A percentile compares a stretch with the other conserved stretches of the same genome.
These are phyloP conservation scores for Dendrolimus houi DNA, from an alignment of 2,888 invertebrate genomes.

Conservation along the genomic window DNA sequence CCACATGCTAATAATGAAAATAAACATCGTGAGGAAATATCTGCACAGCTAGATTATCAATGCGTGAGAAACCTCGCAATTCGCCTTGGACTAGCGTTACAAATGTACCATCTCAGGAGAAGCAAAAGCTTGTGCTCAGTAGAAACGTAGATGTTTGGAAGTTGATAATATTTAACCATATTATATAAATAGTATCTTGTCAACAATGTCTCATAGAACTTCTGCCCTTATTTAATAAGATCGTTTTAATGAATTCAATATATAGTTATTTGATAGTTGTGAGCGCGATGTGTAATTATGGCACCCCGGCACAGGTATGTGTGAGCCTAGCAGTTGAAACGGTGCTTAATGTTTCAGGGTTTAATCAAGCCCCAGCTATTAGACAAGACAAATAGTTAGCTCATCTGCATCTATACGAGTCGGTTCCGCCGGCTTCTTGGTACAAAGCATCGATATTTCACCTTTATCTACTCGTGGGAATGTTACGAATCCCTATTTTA, in stretches of 20 bases:
- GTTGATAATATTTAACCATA: no score
- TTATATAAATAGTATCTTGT: no score
- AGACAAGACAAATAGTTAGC: slow-evolving; percentile 73
- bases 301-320: slow-evolving; percentile 14
- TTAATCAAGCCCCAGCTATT: slow-evolving; percentile 72
- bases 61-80: no score
- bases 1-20: no score
- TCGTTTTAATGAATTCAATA: slow-evolving; percentile 1
- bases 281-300: slow-evolving; percentile 12
- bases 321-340: slow-evolving; percentile 43
- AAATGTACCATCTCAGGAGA: no score
- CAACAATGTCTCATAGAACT: slow-evolving; percentile 7
- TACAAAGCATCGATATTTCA: slow-evolving; percentile 60
- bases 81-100: no score
- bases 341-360: slow-evolving; percentile 69
- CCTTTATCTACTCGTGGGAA: slow-evolving; percentile 35
- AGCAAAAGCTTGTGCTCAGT: no score
- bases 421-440: slow-evolving; percentile 37
- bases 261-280: slow-evolving; percentile 4
- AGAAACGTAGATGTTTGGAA: no score
- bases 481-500: slow-evolving; percentile 21
- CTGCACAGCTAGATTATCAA: no score
- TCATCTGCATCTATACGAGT: slow-evolving; percentile 76
- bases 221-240: slow-evolving; percentile 9
- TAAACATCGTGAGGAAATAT: no score